These are phyloP conservation scores for Platanista minor DNA, from an alignment of 2,113 vertebrate genomes.

Conservation along the genomic window DNA sequence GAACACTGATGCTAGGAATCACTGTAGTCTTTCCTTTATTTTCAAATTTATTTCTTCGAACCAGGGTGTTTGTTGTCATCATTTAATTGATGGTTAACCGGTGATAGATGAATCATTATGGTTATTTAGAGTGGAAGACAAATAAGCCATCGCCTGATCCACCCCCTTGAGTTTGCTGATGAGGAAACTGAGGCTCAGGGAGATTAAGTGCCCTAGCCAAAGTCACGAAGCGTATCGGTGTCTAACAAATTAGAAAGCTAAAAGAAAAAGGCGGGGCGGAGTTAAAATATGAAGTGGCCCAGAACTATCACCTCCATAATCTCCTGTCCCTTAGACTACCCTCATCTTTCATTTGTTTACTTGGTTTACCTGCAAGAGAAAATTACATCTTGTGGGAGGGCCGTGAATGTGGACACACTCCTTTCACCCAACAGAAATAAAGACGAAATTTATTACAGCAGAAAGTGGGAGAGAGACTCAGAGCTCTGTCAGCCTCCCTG, in stretches of 20 bases:
- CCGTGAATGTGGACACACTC: background rate
- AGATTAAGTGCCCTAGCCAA: background rate
- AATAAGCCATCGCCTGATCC: background rate
- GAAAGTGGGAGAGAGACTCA: background rate
- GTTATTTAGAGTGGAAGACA: background rate
- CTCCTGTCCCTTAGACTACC: background rate
- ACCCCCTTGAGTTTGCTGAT: background rate
- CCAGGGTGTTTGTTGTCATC: background rate
- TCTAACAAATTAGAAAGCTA: background rate
- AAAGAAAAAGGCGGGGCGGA: background rate
- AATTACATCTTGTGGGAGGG: background rate
- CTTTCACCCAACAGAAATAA: background rate
- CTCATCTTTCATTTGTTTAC: background rate
- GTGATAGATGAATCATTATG: background rate
- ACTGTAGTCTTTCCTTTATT: background rate
- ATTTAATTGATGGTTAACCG: background rate
- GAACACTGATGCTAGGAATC: background rate
- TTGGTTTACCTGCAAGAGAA: background rate
- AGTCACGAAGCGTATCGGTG: background rate
- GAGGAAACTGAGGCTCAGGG: background rate
- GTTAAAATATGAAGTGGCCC: background rate
- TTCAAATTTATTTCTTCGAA: conserved; percentile 22
- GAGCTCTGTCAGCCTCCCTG: background rate
- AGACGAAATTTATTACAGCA: background rate
- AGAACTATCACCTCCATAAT: background rate